Evolutionary conservation across 2,888 invertebrate species (phyloP).

Genomic region (Zele albiditarsus): DNA sequence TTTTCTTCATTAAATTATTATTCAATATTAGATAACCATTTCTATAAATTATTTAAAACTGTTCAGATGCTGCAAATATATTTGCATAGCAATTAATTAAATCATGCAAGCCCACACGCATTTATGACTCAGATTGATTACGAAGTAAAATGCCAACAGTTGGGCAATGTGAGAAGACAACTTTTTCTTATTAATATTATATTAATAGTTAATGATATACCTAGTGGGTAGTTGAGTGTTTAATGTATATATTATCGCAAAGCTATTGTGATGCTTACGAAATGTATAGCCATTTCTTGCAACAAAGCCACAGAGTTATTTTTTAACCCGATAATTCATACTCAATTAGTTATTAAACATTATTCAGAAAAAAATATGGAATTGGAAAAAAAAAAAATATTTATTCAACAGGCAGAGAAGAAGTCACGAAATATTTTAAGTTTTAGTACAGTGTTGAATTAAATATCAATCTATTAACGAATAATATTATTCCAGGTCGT

Average conservation of each 20-base stretch:
- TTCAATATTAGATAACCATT: neutral
- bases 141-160: neutral
- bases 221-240: neutral
- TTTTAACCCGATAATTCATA: neutral
- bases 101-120: neutral
- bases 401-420: neutral
- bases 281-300: neutral
- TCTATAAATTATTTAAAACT: neutral
- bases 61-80: neutral
- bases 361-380: neutral
- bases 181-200: neutral
- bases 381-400: neutral
- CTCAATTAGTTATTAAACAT: neutral
- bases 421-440: neutral
- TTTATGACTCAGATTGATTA: neutral
- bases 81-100: neutral
- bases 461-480: neutral
- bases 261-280: neutral
- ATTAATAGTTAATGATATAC: neutral
- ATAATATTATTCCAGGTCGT: conserved; percentile 55
- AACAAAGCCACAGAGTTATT: neutral
- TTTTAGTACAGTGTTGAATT: neutral
- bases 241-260: neutral
- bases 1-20: neutral
- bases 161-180: neutral